These are phyloP conservation scores for Hepsetus odoe DNA, from an alignment of 2,113 vertebrate genomes.

Conservation along the genomic window DNA sequence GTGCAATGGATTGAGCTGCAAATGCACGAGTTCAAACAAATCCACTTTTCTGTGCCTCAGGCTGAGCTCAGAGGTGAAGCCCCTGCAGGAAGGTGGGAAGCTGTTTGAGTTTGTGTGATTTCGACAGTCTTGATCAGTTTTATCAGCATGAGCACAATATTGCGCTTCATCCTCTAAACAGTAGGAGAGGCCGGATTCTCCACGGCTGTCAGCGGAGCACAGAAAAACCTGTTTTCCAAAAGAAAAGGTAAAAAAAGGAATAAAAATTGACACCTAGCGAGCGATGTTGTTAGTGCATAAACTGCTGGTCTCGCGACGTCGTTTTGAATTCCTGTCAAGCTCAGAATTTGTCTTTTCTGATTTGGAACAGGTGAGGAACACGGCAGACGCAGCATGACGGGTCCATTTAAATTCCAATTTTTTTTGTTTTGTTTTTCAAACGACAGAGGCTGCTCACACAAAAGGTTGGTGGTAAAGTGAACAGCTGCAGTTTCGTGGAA, in stretches of 20 bases:
- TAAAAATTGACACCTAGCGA: slow-evolving; percentile 1
- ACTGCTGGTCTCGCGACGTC: background rate
- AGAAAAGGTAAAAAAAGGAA: background rate
- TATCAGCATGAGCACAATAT: background rate
- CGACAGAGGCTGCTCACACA: slow-evolving; percentile 17
- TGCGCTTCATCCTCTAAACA: background rate
- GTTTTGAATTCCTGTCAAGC: slow-evolving; percentile 27
- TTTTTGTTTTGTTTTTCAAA: background rate
- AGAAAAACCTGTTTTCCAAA: background rate
- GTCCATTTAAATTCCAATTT: slow-evolving; percentile 45
- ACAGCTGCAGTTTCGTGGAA: slow-evolving; percentile 30
- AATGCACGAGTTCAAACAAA: background rate
- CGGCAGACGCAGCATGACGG: slow-evolving; percentile 44
- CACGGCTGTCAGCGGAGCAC: slow-evolving; percentile 10
- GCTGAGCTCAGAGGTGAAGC: slow-evolving; percentile 9
- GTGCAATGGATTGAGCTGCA: background rate
- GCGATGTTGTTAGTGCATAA: background rate
- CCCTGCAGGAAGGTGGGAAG: background rate
- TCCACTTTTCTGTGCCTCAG: background rate
- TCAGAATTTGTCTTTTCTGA: slow-evolving; percentile 34
- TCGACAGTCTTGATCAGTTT: background rate
- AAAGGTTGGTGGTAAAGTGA: slow-evolving; percentile 35
- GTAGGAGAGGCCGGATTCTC: slow-evolving; percentile 19
- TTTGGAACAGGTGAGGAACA: slow-evolving; percentile 25
- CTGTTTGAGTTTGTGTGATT: slow-evolving; percentile 17